These are phyloP conservation scores for Hipparchia semele DNA, from an alignment of 2,888 invertebrate genomes.

Conservation along the genomic window DNA sequence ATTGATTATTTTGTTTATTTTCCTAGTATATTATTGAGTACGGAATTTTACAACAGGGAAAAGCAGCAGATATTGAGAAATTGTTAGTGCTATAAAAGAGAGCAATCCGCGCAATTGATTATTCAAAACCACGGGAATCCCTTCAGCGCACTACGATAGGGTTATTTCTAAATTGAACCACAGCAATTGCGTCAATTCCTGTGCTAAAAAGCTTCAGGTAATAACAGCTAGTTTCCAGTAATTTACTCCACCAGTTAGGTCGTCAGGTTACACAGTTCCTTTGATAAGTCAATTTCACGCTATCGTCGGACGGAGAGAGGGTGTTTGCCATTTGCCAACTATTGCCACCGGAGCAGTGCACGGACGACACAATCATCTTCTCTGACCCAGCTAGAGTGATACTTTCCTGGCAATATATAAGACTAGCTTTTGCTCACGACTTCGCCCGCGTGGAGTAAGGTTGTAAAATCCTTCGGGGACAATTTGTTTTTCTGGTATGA, in stretches of 20 bases:
- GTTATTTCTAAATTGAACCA: not conserved
- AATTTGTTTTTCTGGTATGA: too few species aligned
- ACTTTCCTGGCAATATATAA: not conserved
- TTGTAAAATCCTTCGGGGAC: too few species aligned
- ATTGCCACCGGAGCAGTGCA: not conserved
- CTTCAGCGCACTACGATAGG: too few species aligned
- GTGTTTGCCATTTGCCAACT: slow-evolving; percentile 8
- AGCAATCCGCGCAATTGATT: too few species aligned
- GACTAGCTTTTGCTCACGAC: not conserved
- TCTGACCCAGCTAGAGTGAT: not conserved
- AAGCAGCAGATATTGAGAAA: too few species aligned
- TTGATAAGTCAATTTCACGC: slow-evolving; percentile 17
- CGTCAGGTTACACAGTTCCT: slow-evolving; percentile 7
- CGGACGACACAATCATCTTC: not conserved
- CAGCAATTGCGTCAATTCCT: not conserved
- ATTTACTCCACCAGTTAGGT: not conserved
- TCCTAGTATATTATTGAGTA: too few species aligned
- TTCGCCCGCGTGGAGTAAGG: too few species aligned
- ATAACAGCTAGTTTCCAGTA: not conserved
- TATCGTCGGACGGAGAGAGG: slow-evolving; percentile 1
- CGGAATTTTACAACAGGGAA: too few species aligned
- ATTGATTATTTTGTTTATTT: too few species aligned
- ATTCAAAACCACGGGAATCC: too few species aligned
- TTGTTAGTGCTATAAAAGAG: too few species aligned
- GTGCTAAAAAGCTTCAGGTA: not conserved